Evolutionary conservation across 2,888 invertebrate species (phyloP).

Genomic region (Brachypalpus laphriformis): DNA sequence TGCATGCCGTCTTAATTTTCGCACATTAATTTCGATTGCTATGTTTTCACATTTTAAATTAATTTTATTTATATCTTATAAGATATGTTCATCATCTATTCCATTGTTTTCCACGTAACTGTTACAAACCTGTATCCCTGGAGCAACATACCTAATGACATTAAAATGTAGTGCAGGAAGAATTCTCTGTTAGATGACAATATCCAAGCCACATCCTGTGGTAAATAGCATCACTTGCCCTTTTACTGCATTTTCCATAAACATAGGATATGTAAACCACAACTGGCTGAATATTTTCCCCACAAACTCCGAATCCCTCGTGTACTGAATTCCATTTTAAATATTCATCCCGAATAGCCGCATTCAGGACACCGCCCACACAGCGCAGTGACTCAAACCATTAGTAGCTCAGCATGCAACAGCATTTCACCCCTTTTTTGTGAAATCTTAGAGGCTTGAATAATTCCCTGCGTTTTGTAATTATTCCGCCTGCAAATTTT

Average conservation of each 20-base stretch:
- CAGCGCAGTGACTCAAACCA: conserved; percentile 5
- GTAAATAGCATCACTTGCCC: conserved; percentile 54
- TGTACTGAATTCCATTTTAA: conserved; percentile 47
- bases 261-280: conserved; percentile 6
- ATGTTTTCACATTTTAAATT: too few relatives aligned
- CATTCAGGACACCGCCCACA: conserved; percentile 54
- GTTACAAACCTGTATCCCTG: too few relatives aligned
- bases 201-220: conserved; percentile 16
- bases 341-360: conserved; percentile 56
- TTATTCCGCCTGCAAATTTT: conserved; percentile 66
- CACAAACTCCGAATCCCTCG: not conserved
- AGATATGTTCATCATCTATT: too few relatives aligned
- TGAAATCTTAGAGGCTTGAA: conserved; percentile 65
- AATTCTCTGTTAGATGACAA: too few relatives aligned
- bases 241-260: conserved; percentile 50
- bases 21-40: too few relatives aligned
- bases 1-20: too few relatives aligned
- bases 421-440: conserved; percentile 38
- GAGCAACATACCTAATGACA: not conserved
- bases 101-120: too few relatives aligned
- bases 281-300: conserved; percentile 30
- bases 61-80: too few relatives aligned
- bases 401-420: conserved; percentile 55
- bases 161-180: not conserved
- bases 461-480: conserved; percentile 70